Conservation (phyloP, 2,113 vertebrate species). For the Mormyrus lacerda region DNA sequence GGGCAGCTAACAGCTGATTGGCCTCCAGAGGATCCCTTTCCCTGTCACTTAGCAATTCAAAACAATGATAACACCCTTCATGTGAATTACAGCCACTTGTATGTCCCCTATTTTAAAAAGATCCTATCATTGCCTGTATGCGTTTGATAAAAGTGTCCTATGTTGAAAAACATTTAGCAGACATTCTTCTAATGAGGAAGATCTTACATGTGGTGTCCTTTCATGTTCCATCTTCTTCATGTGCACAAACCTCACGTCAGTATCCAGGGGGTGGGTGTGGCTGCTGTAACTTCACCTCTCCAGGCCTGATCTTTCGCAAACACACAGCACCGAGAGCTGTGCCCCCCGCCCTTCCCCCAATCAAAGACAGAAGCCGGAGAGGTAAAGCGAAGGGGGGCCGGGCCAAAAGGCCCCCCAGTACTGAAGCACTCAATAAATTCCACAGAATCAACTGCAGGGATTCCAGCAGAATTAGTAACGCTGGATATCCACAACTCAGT, state of each 20-base stretch:
- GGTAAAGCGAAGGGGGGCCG: conserved; percentile 35
- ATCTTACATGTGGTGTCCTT: background rate
- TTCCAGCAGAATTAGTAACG: conserved; percentile 35
- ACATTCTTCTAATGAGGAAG: background rate
- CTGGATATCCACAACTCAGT: conserved; percentile 26
- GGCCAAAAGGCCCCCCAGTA: conserved; percentile 43
- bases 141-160: background rate
- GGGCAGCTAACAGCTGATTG: background rate
- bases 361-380: conserved; percentile 28
- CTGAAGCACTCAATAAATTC: conserved; percentile 51
- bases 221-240: background rate
- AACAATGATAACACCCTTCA: background rate
- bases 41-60: background rate
- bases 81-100: background rate
- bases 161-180: background rate
- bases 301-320: background rate
- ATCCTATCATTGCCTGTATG: background rate
- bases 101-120: background rate
- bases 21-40: background rate
- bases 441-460: conserved; percentile 38
- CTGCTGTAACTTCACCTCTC: background rate
- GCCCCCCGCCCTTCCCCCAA: conserved; percentile 8
- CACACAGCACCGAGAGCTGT: background rate
- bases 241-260: background rate
- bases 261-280: background rate